phyloP scores from a whole-genome alignment of 2,797 vertebrate species.

The Labeo calbasu region DNA sequence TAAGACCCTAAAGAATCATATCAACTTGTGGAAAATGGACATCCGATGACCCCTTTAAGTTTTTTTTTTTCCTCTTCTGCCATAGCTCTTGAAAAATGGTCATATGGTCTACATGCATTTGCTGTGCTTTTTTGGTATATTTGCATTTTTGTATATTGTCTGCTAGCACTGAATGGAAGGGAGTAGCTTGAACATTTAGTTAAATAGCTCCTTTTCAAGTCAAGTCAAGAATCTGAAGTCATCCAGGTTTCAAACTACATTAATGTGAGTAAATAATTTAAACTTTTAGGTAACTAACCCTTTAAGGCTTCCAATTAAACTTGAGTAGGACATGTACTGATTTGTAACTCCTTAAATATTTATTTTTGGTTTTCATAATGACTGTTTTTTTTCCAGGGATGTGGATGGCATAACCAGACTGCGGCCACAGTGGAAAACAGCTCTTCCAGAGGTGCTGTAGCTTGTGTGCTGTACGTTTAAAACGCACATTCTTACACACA shows the following conservation, averaged over 20 bases:
- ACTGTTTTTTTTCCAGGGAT: constrained; percentile 12
- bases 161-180: background rate
- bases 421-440: constrained; percentile 9
- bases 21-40: no score
- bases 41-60: no score
- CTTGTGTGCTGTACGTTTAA: constrained; percentile 42
- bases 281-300: background rate
- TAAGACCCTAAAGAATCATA: no score
- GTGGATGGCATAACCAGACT: background rate
- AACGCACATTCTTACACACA: constrained; percentile 54
- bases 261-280: background rate
- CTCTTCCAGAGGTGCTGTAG: background rate
- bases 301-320: background rate
- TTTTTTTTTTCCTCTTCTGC: background rate
- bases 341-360: constrained; percentile 7
- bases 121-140: background rate
- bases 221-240: background rate
- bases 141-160: background rate
- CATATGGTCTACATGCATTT: background rate
- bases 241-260: background rate
- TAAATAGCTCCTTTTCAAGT: background rate
- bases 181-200: background rate
- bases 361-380: constrained; percentile 11
- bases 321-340: background rate
- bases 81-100: background rate